Percentiles rank a stretch among this genome's conserved stretches.
These are phyloP conservation scores for Atta cephalotes DNA, from an alignment of 1,140 invertebrate species.

Conservation along the genomic window DNA sequence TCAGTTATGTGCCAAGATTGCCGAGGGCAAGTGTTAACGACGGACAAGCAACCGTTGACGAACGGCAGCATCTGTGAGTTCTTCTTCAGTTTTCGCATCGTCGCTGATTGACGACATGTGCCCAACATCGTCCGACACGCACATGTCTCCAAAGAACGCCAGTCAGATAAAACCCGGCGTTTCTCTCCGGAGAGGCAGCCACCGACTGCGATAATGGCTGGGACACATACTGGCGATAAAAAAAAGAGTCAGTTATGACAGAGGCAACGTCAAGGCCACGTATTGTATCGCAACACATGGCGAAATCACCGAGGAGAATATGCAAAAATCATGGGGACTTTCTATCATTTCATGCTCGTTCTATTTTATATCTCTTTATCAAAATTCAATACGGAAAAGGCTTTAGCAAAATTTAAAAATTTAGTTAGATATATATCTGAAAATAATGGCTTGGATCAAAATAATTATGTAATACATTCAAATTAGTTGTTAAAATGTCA, in stretches of 20 bases:
- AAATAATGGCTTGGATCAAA: no score
- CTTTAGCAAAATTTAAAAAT: no score
- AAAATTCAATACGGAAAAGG: not conserved
- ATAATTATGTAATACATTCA: no score
- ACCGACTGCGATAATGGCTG: conserved; percentile 62
- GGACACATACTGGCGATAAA: conserved; percentile 49
- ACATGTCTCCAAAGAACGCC: conserved; percentile 44
- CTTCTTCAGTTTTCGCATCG: conserved; percentile 66
- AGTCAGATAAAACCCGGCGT: conserved; percentile 50
- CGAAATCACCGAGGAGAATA: conserved; percentile 5
- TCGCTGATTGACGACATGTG: conserved; percentile 67
- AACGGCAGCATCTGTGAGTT: conserved; percentile 60
- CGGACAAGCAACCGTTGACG: not conserved
- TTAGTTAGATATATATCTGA: no score
- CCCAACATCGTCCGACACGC: conserved; percentile 36
- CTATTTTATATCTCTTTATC: not conserved
- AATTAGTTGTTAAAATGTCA: no score
- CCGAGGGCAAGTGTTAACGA: conserved; percentile 56
- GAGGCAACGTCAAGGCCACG: conserved; percentile 34
- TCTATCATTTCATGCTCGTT: not conserved
- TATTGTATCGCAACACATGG: conserved; percentile 28
- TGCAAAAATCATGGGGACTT: conserved; percentile 20
- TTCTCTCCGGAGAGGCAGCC: conserved; percentile 34
- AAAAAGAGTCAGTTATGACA: conserved; percentile 11
- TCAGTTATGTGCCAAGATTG: not conserved